Evolutionary conservation across 2,113 vertebrate genomes (phyloP).

Genomic region (Salvelinus fontinalis): DNA sequence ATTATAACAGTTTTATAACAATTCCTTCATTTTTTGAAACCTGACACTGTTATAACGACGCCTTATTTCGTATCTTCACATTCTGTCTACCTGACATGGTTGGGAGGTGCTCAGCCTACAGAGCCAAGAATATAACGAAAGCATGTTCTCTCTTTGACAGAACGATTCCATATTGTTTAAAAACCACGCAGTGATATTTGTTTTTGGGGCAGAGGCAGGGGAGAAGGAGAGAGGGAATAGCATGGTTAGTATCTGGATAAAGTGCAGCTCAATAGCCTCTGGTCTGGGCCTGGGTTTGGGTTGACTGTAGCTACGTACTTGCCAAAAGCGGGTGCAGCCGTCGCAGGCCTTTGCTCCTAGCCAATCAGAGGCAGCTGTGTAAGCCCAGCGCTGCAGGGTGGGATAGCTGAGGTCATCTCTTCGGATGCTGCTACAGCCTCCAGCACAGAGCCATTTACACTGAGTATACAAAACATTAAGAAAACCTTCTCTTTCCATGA

Average conservation of each 20-base stretch:
- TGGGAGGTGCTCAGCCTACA: no score
- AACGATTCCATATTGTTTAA: background rate
- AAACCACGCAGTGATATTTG: background rate
- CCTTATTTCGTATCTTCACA: no score
- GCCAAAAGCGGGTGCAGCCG: constrained; percentile 48
- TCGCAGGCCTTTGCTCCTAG: constrained; percentile 59
- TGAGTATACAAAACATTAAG: no score
- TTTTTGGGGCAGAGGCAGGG: background rate
- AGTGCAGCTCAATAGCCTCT: background rate
- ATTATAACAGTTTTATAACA: background rate
- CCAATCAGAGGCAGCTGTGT: constrained; percentile 71
- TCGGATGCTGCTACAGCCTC: constrained; percentile 53
- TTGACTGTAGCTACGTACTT: constrained; percentile 49
- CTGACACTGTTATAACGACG: no score
- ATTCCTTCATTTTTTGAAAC: no score
- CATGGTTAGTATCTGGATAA: constrained; percentile 13
- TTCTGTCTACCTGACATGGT: no score
- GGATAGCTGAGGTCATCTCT: constrained; percentile 69
- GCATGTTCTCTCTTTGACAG: background rate
- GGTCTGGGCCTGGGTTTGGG: background rate
- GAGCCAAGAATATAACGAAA: no score
- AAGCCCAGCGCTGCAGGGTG: constrained; percentile 61
- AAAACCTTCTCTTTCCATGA: no score
- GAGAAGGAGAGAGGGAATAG: background rate
- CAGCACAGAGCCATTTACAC: no score